Conservation (phyloP, 1,140 invertebrate species). For the Brachionus plicatilis region DNA sequence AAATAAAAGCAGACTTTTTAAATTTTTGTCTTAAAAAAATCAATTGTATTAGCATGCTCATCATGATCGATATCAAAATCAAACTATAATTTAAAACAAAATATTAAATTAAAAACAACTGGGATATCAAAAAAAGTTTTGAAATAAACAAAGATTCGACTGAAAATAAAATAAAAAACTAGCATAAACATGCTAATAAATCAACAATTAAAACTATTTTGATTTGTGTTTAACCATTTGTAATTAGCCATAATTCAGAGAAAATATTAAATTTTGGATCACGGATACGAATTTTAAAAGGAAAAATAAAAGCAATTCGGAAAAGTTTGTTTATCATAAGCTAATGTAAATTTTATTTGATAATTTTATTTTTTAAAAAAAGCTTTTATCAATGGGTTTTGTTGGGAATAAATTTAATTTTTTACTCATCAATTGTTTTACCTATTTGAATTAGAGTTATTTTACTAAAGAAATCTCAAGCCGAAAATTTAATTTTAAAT, state of each 20-base stretch:
- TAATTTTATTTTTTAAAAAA: not conserved
- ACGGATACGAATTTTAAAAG: not conserved
- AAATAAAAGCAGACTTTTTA: not conserved
- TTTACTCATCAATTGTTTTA: not conserved
- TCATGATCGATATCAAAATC: not conserved
- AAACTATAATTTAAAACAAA: not conserved
- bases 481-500: not conserved
- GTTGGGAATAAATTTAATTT: not conserved
- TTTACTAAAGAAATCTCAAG: not conserved
- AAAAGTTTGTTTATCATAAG: not conserved
- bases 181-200: conserved; percentile 35
- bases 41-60: not conserved
- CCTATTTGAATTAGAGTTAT: not conserved
- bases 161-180: not conserved
- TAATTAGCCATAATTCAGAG: conserved; percentile 29
- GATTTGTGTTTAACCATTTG: conserved; percentile 31
- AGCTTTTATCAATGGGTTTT: not conserved
- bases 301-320: not conserved
- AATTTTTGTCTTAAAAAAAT: not conserved
- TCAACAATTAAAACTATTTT: conserved; percentile 16
- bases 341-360: not conserved
- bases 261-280: not conserved
- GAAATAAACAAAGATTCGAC: not conserved
- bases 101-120: conserved; percentile 30
- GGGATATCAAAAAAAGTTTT: not conserved